These are phyloP conservation scores for Aspidiotus destructor DNA, from an alignment of 2,888 invertebrate species.

Conservation along the genomic window DNA sequence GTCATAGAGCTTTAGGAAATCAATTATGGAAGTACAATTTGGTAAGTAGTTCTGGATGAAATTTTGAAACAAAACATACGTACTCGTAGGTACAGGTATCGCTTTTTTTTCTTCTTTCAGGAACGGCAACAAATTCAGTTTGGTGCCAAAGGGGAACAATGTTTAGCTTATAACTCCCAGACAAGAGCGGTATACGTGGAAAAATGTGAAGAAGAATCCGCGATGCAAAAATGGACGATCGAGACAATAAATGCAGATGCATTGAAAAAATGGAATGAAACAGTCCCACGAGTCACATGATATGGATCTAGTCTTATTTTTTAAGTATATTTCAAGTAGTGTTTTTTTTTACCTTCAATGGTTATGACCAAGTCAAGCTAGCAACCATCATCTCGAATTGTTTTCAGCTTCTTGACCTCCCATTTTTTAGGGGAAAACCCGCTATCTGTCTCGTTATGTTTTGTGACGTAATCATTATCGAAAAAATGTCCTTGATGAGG, in stretches of 20 bases:
- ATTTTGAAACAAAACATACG: too few species aligned
- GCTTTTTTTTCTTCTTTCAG: slow-evolving; percentile 35
- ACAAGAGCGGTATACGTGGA: slow-evolving; percentile 60
- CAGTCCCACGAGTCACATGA: neutral
- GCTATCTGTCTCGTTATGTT: too few species aligned
- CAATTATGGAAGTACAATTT: slow-evolving; percentile 78
- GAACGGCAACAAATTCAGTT: slow-evolving; percentile 24
- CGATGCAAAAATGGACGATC: slow-evolving; percentile 67
- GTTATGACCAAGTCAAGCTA: too few species aligned
- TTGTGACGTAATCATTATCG: too few species aligned
- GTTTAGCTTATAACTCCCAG: slow-evolving; percentile 63
- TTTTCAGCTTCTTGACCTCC: too few species aligned
- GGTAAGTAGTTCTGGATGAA: slow-evolving; percentile 43
- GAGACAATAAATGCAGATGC: slow-evolving; percentile 52
- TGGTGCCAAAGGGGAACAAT: slow-evolving; percentile 59
- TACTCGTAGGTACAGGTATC: too few species aligned
- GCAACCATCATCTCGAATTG: too few species aligned
- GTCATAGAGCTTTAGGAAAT: slow-evolving; percentile 85
- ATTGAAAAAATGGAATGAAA: slow-evolving; percentile 46
- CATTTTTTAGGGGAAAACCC: too few species aligned
- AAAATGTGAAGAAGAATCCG: slow-evolving; percentile 47
- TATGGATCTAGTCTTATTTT: too few species aligned
- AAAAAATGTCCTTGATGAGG: too few species aligned
- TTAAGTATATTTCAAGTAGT: too few species aligned
- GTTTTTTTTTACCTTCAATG: too few species aligned